Base-by-base conservation (phyloP, 2,888 invertebrate genomes). In the Eupithecia vulgata region DNA sequence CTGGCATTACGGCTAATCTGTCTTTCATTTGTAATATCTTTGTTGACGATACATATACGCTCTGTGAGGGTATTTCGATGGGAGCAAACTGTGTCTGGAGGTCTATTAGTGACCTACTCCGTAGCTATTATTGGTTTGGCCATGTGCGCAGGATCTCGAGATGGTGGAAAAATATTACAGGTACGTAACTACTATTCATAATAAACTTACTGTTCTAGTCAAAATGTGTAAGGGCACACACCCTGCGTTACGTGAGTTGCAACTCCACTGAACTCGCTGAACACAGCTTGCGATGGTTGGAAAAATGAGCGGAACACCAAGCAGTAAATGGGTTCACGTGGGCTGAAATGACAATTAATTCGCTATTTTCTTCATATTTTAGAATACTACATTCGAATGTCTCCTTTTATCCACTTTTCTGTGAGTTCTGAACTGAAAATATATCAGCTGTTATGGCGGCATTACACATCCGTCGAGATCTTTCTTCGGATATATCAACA, bases 21-120 rank as follows among this genome's bases (percentile, higher is more conserved):
- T 7, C 61, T 89, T 17, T 75, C 82, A 3, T 15, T 87, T 1
- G 73, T 91, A 35, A 84, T 88, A 7, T 78, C 80, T 0, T 72
- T 84, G 8, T 76, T 92, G 73, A 87, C 85, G 1, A 76, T 88
- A 67, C 91, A 92, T 74, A 13, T 91, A 34, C 82, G 88, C 1
- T 88, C 90, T 0, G 52, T 91, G 76, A 83, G 87, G 35, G 85
- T 91, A 30, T 91, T 91, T 72, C 85, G 87, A 0, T 93, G 91
- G 91, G 92, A 93, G 77, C 89, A 88, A 67, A 82, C 88, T 0
- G 88, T 91, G 13, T 84, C 89, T 5, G 91, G 90, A 0, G 92
- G 92, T 0, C 71, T 92, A 1, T 66, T 91, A 2, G 85, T 91
- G n/a, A 89, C 92, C 0, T 91, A 87, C 66, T 75, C 80, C 65